phyloP scores from a whole-genome alignment of 2,888 invertebrate genomes.

The Leistus spinibarbis region DNA sequence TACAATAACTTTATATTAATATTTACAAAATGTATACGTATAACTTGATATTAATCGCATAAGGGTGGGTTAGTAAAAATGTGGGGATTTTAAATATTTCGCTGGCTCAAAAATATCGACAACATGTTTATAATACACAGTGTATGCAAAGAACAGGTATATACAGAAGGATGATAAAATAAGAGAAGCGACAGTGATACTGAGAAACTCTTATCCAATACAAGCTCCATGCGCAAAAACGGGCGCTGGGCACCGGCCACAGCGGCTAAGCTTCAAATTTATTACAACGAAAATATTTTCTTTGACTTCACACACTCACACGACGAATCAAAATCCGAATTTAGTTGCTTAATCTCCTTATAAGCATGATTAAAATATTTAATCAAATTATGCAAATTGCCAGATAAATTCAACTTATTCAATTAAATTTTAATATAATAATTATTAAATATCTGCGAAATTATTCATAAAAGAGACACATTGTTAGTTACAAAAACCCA shows the following conservation, averaged over 20 bases:
- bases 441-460: neutral
- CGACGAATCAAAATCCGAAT: constrained; percentile 24
- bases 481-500: neutral
- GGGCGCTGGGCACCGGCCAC: too few species aligned
- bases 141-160: neutral
- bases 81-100: neutral
- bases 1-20: too few species aligned
- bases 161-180: neutral
- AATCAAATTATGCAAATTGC: constrained; percentile 31
- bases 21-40: neutral
- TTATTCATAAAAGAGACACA: neutral
- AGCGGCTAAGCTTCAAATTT: neutral
- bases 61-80: neutral
- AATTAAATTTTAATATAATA: constrained; percentile 8
- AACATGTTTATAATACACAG: neutral
- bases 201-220: neutral
- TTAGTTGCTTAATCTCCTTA: constrained; percentile 28
- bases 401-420: constrained; percentile 33
- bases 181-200: too few species aligned
- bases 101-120: neutral
- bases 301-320: neutral
- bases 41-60: neutral
- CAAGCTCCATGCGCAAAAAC: neutral
- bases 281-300: constrained; percentile 8
- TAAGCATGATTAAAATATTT: constrained; percentile 37